Evolutionary conservation across 1,140 invertebrate genomes (phyloP).

Genomic region (Platyura marginata): DNA sequence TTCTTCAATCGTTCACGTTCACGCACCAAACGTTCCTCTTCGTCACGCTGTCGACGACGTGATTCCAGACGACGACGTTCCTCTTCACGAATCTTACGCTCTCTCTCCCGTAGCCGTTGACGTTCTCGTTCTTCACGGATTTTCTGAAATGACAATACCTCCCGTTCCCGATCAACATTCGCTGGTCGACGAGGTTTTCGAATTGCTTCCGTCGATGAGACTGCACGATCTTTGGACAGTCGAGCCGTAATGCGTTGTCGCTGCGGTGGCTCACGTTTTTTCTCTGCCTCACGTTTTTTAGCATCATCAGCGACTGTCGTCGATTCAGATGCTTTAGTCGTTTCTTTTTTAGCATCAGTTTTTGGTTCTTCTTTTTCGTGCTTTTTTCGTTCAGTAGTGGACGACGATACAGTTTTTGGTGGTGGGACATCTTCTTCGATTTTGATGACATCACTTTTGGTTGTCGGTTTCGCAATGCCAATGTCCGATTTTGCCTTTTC

Average conservation of each 20-base stretch:
- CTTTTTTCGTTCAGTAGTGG: slow-evolving; percentile 5
- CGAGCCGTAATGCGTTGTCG: neutral
- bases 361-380: slow-evolving; percentile 21
- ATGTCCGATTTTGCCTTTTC: slow-evolving; percentile 55
- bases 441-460: slow-evolving; percentile 4
- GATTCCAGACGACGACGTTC: slow-evolving; percentile 54
- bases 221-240: neutral
- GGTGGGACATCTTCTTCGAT: slow-evolving; percentile 18
- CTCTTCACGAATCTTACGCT: slow-evolving; percentile 56
- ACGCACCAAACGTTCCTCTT: slow-evolving; percentile 57
- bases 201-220: neutral
- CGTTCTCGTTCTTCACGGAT: slow-evolving; percentile 54
- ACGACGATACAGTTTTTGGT: slow-evolving; percentile 20
- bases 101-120: slow-evolving; percentile 54
- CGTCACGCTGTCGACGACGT: slow-evolving; percentile 57
- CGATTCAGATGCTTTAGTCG: neutral
- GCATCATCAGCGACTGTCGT: neutral
- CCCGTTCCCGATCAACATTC: slow-evolving; percentile 10
- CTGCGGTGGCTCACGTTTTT: slow-evolving; percentile 12
- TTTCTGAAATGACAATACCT: slow-evolving; percentile 21
- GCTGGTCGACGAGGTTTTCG: neutral
- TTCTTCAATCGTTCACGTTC: slow-evolving; percentile 56
- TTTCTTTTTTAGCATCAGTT: slow-evolving; percentile 8
- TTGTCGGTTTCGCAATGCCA: slow-evolving; percentile 9
- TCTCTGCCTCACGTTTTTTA: slow-evolving; percentile 6